phyloP scores from a whole-genome alignment of 1,140 invertebrate species.

The Oryctes rhinoceros region DNA sequence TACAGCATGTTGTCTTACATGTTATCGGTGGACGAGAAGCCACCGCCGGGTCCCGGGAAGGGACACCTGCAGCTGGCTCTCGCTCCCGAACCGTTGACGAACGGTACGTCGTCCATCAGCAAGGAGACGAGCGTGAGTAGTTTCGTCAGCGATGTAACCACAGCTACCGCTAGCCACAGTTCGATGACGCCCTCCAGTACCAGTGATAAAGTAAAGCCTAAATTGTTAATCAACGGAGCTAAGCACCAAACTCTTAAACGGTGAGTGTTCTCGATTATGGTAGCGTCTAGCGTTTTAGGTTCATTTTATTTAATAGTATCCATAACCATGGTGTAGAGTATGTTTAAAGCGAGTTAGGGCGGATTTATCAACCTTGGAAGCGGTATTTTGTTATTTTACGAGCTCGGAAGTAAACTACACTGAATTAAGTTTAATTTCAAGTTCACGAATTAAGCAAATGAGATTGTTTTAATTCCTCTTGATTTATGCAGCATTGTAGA shows the following conservation, averaged over 20 bases:
- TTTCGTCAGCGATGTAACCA: constrained; percentile 66
- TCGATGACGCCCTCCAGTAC: constrained; percentile 66
- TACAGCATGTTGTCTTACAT: constrained; percentile 70
- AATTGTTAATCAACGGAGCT: constrained; percentile 66
- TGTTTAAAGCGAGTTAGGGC: no score
- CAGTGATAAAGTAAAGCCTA: constrained; percentile 67
- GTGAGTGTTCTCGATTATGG: constrained; percentile 58
- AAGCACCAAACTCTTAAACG: constrained; percentile 70
- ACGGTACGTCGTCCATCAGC: constrained; percentile 54
- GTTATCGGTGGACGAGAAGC: constrained; percentile 71
- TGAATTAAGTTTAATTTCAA: no score
- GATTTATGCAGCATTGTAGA: no score
- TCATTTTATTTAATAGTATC: no score
- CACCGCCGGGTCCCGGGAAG: constrained; percentile 65
- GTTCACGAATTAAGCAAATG: no score
- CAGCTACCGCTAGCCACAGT: constrained; percentile 61
- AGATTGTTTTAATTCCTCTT: no score
- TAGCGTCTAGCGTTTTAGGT: no score
- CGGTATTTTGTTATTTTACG: no score
- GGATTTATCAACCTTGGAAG: no score
- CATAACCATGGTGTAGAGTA: no score
- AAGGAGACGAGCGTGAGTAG: constrained; percentile 69
- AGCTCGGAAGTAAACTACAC: no score
- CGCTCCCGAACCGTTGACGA: constrained; percentile 47
- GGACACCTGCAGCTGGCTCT: constrained; percentile 62